Conservation (phyloP, 2,888 invertebrate genomes). For the Actias luna region DNA sequence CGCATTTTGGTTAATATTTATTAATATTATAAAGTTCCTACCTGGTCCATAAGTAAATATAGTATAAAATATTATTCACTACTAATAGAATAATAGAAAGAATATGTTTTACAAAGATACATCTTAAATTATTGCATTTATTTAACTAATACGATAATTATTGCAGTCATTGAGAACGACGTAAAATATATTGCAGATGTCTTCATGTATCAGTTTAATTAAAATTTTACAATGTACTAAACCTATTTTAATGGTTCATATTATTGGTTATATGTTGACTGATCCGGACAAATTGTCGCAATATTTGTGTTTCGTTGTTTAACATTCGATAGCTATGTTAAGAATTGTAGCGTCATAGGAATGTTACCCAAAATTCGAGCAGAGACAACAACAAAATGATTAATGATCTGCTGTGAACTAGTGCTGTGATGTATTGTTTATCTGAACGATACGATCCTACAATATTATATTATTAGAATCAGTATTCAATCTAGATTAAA, state of each 20-base stretch:
- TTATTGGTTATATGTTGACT: constrained; percentile 27
- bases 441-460: constrained; percentile 35
- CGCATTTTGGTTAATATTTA: too few relatives aligned
- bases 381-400: constrained; percentile 20
- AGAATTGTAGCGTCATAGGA: background rate
- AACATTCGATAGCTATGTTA: background rate
- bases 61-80: too few relatives aligned
- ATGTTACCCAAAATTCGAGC: background rate
- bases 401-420: constrained; percentile 22
- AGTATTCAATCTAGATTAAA: constrained; percentile 45
- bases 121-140: background rate
- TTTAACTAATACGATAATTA: constrained; percentile 2
- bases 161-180: constrained; percentile 23
- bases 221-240: constrained; percentile 30
- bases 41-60: too few relatives aligned
- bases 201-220: constrained; percentile 30
- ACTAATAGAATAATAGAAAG: too few relatives aligned
- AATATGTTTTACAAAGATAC: background rate
- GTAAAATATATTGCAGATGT: constrained; percentile 22
- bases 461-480: constrained; percentile 39
- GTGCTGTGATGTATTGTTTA: constrained; percentile 32
- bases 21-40: too few relatives aligned
- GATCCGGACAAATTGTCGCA: constrained; percentile 4
- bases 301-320: constrained; percentile 1
- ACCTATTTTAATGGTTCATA: constrained; percentile 31